Evolutionary conservation across 2,888 invertebrate genomes (phyloP), one percentile per base, ranked within the genome.

Genomic region (Heliconius ethilla): DNA sequence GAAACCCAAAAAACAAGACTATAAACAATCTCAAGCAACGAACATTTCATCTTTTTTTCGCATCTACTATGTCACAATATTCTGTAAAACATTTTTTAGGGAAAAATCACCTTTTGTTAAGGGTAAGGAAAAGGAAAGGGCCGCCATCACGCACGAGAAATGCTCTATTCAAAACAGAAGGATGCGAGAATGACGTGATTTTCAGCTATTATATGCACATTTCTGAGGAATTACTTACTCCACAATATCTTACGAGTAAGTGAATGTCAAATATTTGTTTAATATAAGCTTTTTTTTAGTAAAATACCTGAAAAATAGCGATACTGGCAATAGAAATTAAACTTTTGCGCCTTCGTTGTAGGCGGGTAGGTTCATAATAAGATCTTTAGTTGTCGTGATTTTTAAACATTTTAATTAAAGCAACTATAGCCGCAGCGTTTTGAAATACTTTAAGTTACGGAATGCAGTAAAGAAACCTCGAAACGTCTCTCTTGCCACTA

Each of bases 71-170:
- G 7, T 40, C 18, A 40, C 37, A 40, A 73, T 25, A 73, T 65
- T 70, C 10, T 29, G 22, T 22, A 59, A 55, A 62, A 73, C 5
- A 33, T 25, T 33, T 62, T 73, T 62, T 25, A 3, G 25, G 40
- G 27, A 37, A 40, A 18, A n/a, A n/a, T 7, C 18, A 65, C 33
- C 63, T 70, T 33, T 51, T 70, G 27, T 29, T 33, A 27, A 63
- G 51, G 69, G 37, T 25, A 29, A 29, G 11, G 51, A 45, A 70
- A 73, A 62, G 59, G 27, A 73, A 73, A 73, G 25, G 63, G 63
- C 29, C 63, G 63, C 63, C 70, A 70, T 76, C 22, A 70, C 63
- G 63, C 29, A 70, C 62, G 25, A 70, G 51, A 63, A 76, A n/a
- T n/a, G 70, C 63, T 65, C 29, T 63, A 76, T 70, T 70, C 70